Percentiles rank a stretch among this genome's conserved stretches.
These are phyloP conservation scores for Sebastes jordani DNA, from an alignment of 2,797 vertebrate species.

Conservation along the genomic window DNA sequence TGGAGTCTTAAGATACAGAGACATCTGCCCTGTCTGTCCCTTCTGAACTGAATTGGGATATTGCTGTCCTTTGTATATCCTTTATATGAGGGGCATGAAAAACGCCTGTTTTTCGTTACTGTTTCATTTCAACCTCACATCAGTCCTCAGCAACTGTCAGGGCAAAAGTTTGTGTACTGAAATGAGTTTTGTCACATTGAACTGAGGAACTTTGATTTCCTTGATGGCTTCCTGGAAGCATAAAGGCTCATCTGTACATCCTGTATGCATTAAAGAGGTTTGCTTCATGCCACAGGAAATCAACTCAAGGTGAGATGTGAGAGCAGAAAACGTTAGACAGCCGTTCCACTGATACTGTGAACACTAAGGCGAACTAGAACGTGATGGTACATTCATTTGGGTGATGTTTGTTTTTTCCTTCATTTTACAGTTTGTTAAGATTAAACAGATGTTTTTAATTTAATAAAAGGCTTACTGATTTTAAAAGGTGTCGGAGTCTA, in stretches of 20 bases:
- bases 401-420: constrained; percentile 54
- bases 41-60: constrained; percentile 50
- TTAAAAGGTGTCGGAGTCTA: constrained; percentile 51
- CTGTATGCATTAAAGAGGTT: constrained; percentile 51
- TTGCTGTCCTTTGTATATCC: constrained; percentile 57
- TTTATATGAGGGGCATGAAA: constrained; percentile 51
- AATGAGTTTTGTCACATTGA: constrained; percentile 43
- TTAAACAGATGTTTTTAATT: constrained; percentile 81
- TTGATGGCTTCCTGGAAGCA: constrained; percentile 49
- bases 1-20: constrained; percentile 75
- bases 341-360: constrained; percentile 72
- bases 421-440: constrained; percentile 72
- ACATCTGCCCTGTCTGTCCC: constrained; percentile 41
- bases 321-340: constrained; percentile 33
- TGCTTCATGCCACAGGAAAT: constrained; percentile 37
- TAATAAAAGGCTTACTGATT: constrained; percentile 83
- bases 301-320: constrained; percentile 26
- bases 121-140: constrained; percentile 49
- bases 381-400: constrained; percentile 65
- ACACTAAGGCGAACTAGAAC: constrained; percentile 45
- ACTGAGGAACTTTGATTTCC: constrained; percentile 31
- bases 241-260: constrained; percentile 37
- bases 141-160: constrained; percentile 45
- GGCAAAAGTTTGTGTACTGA: constrained; percentile 23
- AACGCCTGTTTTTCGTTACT: constrained; percentile 34